Evolutionary conservation across 2,888 invertebrate genomes (phyloP).

Genomic region (Caenorhabditis virilis): DNA sequence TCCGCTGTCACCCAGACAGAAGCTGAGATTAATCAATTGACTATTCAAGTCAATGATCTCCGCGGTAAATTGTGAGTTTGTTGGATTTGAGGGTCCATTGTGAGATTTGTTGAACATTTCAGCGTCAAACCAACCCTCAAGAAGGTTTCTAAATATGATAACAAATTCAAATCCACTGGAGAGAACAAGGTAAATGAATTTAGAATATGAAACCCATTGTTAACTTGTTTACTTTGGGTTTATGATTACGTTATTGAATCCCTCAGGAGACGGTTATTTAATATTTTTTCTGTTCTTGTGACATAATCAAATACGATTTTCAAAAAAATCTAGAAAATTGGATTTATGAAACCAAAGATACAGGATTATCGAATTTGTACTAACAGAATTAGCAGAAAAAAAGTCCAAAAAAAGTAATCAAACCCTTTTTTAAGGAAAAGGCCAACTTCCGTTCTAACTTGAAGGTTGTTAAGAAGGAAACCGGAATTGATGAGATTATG

Average conservation of each 20-base stretch:
- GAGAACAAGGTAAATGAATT: conserved; percentile 26
- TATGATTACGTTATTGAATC: no score
- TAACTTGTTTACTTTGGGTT: no score
- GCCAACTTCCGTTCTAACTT: conserved; percentile 99
- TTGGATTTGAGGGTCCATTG: neutral
- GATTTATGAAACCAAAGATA: no score
- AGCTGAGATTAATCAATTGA: conserved; percentile 89
- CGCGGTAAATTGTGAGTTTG: conserved; percentile 87
- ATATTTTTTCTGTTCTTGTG: no score
- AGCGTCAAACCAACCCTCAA: conserved; percentile 75
- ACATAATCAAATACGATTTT: no score
- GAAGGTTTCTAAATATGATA: conserved; percentile 99
- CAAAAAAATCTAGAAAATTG: no score
- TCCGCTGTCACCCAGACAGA: conserved; percentile 79
- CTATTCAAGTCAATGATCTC: conserved; percentile 98
- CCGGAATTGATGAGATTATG: conserved; percentile 75
- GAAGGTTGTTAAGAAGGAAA: conserved; percentile 93
- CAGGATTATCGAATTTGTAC: no score
- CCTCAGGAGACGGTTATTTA: no score
- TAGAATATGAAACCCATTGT: neutral
- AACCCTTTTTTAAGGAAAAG: conserved; percentile 70
- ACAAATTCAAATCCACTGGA: conserved; percentile 75
- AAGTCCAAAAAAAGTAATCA: conserved; percentile 3
- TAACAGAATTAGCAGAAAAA: neutral
- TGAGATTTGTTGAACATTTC: no score